These are phyloP conservation scores for Pollenia labialis DNA, from an alignment of 2,888 invertebrate genomes.

Conservation along the genomic window DNA sequence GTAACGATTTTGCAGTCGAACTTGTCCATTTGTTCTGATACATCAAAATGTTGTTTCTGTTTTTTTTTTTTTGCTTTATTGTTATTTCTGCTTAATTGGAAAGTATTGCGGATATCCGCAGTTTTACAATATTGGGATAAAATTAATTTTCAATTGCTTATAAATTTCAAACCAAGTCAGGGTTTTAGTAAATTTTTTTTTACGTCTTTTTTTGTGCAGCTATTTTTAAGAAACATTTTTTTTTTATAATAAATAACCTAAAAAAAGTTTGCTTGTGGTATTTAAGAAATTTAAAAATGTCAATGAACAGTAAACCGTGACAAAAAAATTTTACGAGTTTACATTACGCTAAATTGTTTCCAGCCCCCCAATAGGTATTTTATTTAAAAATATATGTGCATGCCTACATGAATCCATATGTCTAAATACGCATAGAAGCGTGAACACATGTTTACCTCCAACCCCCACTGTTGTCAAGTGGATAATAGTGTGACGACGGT, in stretches of 20 bases:
- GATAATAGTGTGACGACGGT: slow-evolving; percentile 41
- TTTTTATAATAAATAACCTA: neutral
- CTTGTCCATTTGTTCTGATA: slow-evolving; percentile 57
- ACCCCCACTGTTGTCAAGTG: slow-evolving; percentile 68
- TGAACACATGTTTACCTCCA: slow-evolving; percentile 10
- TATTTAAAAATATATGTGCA: neutral
- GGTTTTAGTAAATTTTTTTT: slow-evolving; percentile 27
- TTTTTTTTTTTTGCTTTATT: neutral
- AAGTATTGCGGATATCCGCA: slow-evolving; percentile 67
- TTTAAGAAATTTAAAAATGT: slow-evolving; percentile 29
- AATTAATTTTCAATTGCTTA: slow-evolving; percentile 54
- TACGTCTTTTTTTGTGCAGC: neutral
- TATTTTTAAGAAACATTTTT: slow-evolving; percentile 5
- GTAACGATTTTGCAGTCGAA: slow-evolving; percentile 57
- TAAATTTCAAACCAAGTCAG: slow-evolving; percentile 50
- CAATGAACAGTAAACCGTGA: slow-evolving; percentile 7
- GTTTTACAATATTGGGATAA: slow-evolving; percentile 59
- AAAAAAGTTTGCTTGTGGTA: slow-evolving; percentile 9
- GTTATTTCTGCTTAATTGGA: slow-evolving; percentile 53
- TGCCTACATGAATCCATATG: slow-evolving; percentile 3
- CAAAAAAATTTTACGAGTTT: slow-evolving; percentile 13
- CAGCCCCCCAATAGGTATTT: slow-evolving; percentile 36
- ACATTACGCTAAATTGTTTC: slow-evolving; percentile 31
- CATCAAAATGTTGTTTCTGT: slow-evolving; percentile 34
- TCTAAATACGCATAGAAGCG: neutral